These are phyloP conservation scores for Oncorhynchus keta DNA, from an alignment of 2,113 vertebrate species.

Conservation along the genomic window DNA sequence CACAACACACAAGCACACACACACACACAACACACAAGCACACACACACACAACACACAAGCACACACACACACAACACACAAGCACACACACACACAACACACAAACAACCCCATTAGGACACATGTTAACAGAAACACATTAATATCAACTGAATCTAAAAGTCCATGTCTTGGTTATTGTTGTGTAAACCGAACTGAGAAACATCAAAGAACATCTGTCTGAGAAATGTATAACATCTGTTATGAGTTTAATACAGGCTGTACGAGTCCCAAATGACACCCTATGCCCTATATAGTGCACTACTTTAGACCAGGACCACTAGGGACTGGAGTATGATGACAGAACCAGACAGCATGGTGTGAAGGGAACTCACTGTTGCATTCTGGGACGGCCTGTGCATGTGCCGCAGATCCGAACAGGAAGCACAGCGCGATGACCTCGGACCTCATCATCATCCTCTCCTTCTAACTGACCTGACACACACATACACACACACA, in stretches of 20 bases:
- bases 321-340: too few species aligned
- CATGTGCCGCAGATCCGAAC: conserved; percentile 47
- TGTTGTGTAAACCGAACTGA: too few species aligned
- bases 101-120: too few species aligned
- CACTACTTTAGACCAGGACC: too few species aligned
- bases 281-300: too few species aligned
- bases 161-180: too few species aligned
- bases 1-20: background rate
- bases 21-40: background rate
- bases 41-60: background rate
- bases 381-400: conserved; percentile 42
- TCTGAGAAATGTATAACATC: too few species aligned
- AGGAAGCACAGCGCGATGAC: conserved; percentile 55
- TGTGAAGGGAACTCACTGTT: conserved; percentile 52
- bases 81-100: background rate
- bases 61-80: conserved; percentile 2
- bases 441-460: conserved; percentile 63
- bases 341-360: background rate
- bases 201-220: too few species aligned
- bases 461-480: conserved; percentile 48
- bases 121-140: background rate
- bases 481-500: background rate
- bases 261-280: too few species aligned
- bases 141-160: background rate
- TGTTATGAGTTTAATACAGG: too few species aligned